These are phyloP conservation scores for Pycnonotus jocosus DNA, from an alignment of 2,113 vertebrate genomes.

Conservation along the genomic window DNA sequence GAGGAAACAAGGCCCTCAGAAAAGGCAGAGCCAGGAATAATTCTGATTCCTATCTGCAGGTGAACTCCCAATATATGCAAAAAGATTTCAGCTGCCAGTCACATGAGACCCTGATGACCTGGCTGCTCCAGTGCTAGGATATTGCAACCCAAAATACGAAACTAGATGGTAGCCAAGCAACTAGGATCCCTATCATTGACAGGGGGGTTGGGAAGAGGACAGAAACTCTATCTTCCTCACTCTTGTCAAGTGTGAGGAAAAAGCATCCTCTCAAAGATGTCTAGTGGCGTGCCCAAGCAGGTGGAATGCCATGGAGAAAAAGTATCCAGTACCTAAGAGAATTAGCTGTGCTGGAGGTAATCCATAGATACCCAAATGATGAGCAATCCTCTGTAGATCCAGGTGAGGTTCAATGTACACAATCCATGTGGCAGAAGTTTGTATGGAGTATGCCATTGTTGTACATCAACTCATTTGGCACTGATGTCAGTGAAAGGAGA, in stretches of 20 bases:
- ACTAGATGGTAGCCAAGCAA: neutral
- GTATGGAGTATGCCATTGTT: too few relatives aligned
- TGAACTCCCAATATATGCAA: neutral
- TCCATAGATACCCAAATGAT: too few relatives aligned
- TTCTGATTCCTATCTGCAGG: neutral
- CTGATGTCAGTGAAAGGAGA: neutral
- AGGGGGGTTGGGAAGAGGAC: neutral
- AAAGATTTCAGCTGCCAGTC: neutral
- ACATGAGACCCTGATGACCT: neutral
- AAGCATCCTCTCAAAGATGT: neutral
- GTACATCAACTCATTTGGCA: too few relatives aligned
- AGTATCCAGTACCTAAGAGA: neutral
- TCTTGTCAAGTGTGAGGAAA: neutral
- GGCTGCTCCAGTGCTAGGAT: neutral
- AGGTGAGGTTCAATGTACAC: too few relatives aligned
- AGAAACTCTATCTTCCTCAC: too few relatives aligned
- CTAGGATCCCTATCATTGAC: neutral
- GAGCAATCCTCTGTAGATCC: too few relatives aligned
- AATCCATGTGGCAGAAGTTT: too few relatives aligned
- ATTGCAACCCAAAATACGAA: neutral
- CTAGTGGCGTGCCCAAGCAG: neutral
- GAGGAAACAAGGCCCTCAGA: neutral
- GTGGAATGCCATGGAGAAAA: neutral
- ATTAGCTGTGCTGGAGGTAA: neutral
- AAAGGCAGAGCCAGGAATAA: neutral